Base-by-base conservation (phyloP, 2,113 vertebrate genomes). In the Neomonachus schauinslandi region DNA sequence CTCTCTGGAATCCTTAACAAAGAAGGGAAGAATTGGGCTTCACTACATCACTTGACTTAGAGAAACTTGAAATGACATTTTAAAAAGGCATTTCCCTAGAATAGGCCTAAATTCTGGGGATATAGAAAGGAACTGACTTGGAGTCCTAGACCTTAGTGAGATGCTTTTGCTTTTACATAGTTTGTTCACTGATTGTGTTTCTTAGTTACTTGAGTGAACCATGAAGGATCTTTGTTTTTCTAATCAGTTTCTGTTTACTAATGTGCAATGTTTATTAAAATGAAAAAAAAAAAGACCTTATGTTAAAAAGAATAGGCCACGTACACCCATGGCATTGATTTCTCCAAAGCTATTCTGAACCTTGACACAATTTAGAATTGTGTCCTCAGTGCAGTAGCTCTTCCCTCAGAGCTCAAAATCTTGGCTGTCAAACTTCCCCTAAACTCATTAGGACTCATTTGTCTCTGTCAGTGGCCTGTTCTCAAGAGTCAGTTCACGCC, bases 361-460 rank as follows among this genome's bases (percentile, higher is more conserved):
- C 31, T 49, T n/a, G 83, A 79, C 77, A 83, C 26, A 15, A 67
- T 83, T 89, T 61, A 42, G 76, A 93, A 93, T 16, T 49, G 18
- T 79, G 85, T 82, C 51, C 71, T 92, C 31, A 36, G 28, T 55
- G 49, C 24, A 61, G 84, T 7, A 8, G 28, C 36, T 93, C 59
- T 79, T 92, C 15, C 72, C 82, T 91, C 88, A 33, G 51, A 91
- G 8, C 46, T 94, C 76, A 4, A 5, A 21, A 4, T 96, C 71
- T 77, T 24, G 39, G 61, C 92, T 87, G 85, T 94, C 82, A 83
- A 18, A 74, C 8, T 21, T 82, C 28, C 33, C 55, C 85, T 55
- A 71, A 83, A 83, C 67, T 94, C 96, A 97, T 97, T 95, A 95
- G 86, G 93, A 74, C 74, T 84, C 96, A 92, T 98, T 92, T 98